Percentiles rank a stretch among this genome's conserved stretches.
Conservation (phyloP, 2,113 vertebrate species). For the Eudyptes chrysolophus region DNA sequence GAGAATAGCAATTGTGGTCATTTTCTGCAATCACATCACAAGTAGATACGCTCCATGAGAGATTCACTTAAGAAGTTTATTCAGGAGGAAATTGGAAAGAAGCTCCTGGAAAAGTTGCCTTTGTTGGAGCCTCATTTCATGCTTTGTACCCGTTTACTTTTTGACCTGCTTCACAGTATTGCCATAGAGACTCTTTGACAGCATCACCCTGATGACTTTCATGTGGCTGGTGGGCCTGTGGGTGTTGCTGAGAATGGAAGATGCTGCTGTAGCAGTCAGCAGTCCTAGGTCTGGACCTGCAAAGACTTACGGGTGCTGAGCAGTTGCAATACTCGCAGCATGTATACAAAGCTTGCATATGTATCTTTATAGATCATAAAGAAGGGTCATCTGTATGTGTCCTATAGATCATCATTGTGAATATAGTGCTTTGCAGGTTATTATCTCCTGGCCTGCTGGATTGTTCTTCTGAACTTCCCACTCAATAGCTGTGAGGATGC, state of each 20-base stretch:
- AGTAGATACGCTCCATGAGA: accelerated
- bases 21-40: not conserved
- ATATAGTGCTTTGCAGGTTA: not conserved
- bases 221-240: not conserved
- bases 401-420: not conserved
- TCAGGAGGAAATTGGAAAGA: not conserved
- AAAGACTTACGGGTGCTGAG: not conserved
- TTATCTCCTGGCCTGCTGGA: not conserved
- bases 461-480: not conserved
- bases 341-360: not conserved
- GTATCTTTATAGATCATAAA: not conserved
- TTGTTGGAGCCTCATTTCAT: not conserved
- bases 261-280: not conserved
- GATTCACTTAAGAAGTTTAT: not conserved
- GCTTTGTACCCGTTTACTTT: not conserved
- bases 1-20: not conserved
- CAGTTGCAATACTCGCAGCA: not conserved
- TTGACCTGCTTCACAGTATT: not conserved
- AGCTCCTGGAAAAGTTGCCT: not conserved
- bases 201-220: not conserved
- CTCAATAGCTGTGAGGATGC: not conserved
- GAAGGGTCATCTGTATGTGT: not conserved
- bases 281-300: not conserved
- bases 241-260: not conserved
- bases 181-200: not conserved